These are phyloP conservation scores for Danaus plexippus DNA, from an alignment of 1,140 invertebrate genomes.

Conservation along the genomic window DNA sequence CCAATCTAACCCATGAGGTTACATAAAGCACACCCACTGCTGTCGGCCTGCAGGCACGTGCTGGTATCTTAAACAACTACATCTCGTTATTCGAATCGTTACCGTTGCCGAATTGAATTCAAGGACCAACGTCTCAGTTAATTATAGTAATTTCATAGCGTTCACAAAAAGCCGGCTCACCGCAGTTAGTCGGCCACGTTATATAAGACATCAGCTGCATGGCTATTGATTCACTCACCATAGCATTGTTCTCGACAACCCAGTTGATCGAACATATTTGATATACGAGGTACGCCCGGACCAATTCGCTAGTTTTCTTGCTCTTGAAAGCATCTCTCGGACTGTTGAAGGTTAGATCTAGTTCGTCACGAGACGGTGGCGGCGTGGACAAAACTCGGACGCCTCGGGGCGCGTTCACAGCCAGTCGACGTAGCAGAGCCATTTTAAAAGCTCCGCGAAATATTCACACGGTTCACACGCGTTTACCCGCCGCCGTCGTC, in stretches of 20 bases:
- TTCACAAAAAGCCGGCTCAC: constrained; percentile 30
- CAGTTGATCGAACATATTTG: constrained; percentile 91
- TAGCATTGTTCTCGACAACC: constrained; percentile 95
- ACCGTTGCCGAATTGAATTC: constrained; percentile 32
- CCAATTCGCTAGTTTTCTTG: constrained; percentile 94
- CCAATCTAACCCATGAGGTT: constrained; percentile 8
- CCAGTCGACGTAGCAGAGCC: constrained; percentile 60
- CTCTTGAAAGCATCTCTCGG: constrained; percentile 89
- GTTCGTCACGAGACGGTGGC: constrained; percentile 75
- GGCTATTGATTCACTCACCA: constrained; percentile 77
- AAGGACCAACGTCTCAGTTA: constrained; percentile 42
- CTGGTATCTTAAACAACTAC: constrained; percentile 4
- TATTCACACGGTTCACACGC: constrained; percentile 44
- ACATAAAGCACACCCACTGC: constrained; percentile 5
- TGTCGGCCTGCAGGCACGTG: constrained; percentile 8
- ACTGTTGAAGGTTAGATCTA: constrained; percentile 91
- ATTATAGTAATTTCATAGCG: constrained; percentile 37
- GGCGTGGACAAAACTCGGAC: constrained; percentile 47
- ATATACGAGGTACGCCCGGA: constrained; percentile 94
- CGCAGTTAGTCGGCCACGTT: constrained; percentile 23
- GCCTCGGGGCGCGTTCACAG: constrained; percentile 45
- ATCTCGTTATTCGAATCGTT: constrained; percentile 11
- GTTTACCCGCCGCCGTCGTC: constrained; percentile 37
- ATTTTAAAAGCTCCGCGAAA: constrained; percentile 48
- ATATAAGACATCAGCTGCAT: constrained; percentile 39